phyloP scores from a whole-genome alignment of 37 sponge, comb jelly and placozoan species.

The Haliclona indistincta region DNA sequence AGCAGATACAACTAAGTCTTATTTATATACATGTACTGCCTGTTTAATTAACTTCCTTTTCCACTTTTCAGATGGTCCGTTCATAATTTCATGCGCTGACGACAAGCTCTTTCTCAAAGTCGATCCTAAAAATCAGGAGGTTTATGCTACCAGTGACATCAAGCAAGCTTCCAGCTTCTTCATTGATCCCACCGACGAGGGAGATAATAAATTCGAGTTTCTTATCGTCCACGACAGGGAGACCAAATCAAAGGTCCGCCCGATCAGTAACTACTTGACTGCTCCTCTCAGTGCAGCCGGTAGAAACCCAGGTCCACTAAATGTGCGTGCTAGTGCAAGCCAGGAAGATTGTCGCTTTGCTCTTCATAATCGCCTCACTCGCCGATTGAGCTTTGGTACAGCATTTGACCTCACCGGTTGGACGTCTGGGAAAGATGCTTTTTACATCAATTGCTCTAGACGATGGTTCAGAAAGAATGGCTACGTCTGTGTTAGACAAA shows the following conservation, averaged over 20 bases:
- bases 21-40: neutral
- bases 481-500: constrained; percentile 29
- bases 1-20: neutral
- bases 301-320: constrained; percentile 34
- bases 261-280: constrained; percentile 21
- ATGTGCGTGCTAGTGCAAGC: neutral
- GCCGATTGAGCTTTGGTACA: neutral
- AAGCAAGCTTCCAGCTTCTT: constrained; percentile 42
- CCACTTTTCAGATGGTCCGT: constrained; percentile 55
- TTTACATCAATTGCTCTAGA: constrained; percentile 45
- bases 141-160: constrained; percentile 21
- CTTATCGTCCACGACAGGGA: constrained; percentile 22
- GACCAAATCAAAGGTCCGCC: neutral
- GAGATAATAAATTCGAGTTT: constrained; percentile 42
- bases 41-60: neutral
- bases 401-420: constrained; percentile 13
- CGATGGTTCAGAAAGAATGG: constrained; percentile 21
- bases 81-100: constrained; percentile 25
- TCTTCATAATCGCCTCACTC: constrained; percentile 14
- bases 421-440: constrained; percentile 31
- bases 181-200: constrained; percentile 33
- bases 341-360: neutral
- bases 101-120: constrained; percentile 31
- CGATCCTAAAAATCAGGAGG: neutral
- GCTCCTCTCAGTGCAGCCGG: constrained; percentile 26